Evolutionary conservation across 2,888 invertebrate genomes (phyloP), one percentile per base, ranked within the genome.

Genomic region (Ernsta delagoae): DNA sequence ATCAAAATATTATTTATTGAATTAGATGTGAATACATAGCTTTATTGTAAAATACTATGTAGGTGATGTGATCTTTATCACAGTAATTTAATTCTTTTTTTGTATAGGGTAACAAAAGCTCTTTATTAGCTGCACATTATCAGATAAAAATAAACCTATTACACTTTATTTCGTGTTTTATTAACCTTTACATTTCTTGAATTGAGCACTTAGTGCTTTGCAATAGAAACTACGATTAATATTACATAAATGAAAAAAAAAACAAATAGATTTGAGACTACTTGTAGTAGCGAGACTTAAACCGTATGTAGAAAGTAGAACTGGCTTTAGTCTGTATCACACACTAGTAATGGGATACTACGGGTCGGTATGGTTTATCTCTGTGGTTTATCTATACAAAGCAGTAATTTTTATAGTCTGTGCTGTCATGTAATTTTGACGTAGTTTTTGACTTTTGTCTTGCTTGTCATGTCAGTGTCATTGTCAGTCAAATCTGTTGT

Each of bases 401-500:
- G 16, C 1, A 31, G 31, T 5, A 31, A 8, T 11, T 11, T 31
- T 31, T 0, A 1, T 53, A 31, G 36, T 36, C 56, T 56, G 9
- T 31, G 56, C n/a, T 56, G 56, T 56, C 56, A 76, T 6, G 7
- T 39, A 64, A 36, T 68, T 50, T 50, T 50, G 50, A 50, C 50
- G 11, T 53, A 16, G 53, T 5, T 53, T 53, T 53, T 36, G 53
- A 53, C 53, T 53, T 53, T 53, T 87, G 83, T 84, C 74, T 71
- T 71, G 34, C 7, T 5, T 39, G 16, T 5, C 39, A 39, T 39
- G 16, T 16, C 16, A 16, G 16, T 16, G 16, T 16, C 16, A 7
- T 5, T 36, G 36, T 36, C 36, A 36, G 36, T 60, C 41, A 43
- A 43, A 8, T 43, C 41, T n/a, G 12, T 89, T 88, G 89, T 89